phyloP scores from a whole-genome alignment of 1,140 invertebrate genomes.

The Trichogramma pretiosum region DNA sequence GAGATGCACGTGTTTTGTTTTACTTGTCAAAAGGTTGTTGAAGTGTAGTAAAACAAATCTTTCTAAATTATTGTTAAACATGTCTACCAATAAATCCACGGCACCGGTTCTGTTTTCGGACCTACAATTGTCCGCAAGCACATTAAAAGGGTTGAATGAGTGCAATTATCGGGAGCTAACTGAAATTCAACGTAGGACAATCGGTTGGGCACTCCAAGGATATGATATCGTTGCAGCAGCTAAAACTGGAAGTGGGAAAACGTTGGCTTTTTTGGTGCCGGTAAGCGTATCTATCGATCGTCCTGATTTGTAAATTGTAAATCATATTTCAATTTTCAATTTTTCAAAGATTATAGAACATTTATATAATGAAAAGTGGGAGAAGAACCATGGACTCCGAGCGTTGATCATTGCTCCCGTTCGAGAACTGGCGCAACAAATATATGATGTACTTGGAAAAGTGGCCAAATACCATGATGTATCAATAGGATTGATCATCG shows the following conservation, averaged over 20 bases:
- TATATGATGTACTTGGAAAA: conserved; percentile 87
- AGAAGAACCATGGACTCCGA: conserved; percentile 78
- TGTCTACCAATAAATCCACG: too few species aligned
- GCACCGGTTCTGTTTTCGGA: too few species aligned
- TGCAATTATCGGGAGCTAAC: conserved; percentile 70
- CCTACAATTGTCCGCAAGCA: conserved; percentile 72
- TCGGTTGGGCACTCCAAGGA: conserved; percentile 75
- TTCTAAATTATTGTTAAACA: too few species aligned
- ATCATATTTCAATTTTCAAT: conserved; percentile 6
- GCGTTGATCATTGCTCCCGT: conserved; percentile 95
- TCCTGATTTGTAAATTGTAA: conserved; percentile 4
- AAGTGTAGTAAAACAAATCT: too few species aligned
- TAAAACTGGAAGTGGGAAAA: conserved; percentile 97
- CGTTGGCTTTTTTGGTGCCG: conserved; percentile 94
- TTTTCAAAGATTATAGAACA: conserved; percentile 58
- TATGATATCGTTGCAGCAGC: conserved; percentile 91
- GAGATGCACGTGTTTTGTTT: too few species aligned
- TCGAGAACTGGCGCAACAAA: conserved; percentile 94
- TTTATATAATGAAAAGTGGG: conserved; percentile 81
- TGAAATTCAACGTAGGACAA: conserved; percentile 85
- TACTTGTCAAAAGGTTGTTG: too few species aligned
- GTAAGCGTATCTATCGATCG: conserved; percentile 43
- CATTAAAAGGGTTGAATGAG: conserved; percentile 68
- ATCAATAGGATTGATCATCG: conserved; percentile 91
- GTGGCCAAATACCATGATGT: conserved; percentile 86